Conservation (phyloP, 1,140 invertebrate genomes). For the Wasmannia auropunctata region DNA sequence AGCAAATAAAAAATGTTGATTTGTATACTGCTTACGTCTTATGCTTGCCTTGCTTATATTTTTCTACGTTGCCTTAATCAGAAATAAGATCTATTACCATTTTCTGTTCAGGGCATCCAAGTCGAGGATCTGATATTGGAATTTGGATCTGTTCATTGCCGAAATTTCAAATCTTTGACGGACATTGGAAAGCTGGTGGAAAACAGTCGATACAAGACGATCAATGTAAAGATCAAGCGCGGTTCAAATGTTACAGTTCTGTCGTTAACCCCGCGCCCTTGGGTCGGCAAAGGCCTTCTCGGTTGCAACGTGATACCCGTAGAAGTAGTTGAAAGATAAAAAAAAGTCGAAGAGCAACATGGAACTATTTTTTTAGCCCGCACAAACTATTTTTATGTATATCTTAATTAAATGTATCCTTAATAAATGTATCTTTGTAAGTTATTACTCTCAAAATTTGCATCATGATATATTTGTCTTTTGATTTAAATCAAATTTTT, state of each 20-base stretch:
- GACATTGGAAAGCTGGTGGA: slow-evolving; percentile 90
- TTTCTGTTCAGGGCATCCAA: slow-evolving; percentile 89
- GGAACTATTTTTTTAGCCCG: slow-evolving; percentile 33
- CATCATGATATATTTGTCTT: background rate
- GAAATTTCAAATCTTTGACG: slow-evolving; percentile 90
- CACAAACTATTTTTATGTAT: slow-evolving; percentile 51
- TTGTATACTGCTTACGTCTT: too few species aligned
- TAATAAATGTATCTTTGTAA: slow-evolving; percentile 57
- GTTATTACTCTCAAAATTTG: slow-evolving; percentile 41
- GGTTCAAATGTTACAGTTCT: slow-evolving; percentile 82
- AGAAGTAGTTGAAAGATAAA: slow-evolving; percentile 85
- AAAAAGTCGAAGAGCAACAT: background rate
- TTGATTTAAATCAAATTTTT: background rate
- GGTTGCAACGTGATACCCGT: slow-evolving; percentile 90
- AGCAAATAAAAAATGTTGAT: too few species aligned
- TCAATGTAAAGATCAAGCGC: slow-evolving; percentile 88
- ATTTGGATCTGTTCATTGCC: slow-evolving; percentile 93
- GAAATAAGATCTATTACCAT: slow-evolving; percentile 1
- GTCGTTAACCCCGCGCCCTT: slow-evolving; percentile 89
- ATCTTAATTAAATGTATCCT: slow-evolving; percentile 32
- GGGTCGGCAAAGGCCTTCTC: slow-evolving; percentile 91
- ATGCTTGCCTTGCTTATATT: too few species aligned
- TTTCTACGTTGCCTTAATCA: too few species aligned
- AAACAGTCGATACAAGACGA: slow-evolving; percentile 88
- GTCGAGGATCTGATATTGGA: slow-evolving; percentile 91